Evolutionary conservation across 2,888 invertebrate species (phyloP).

Genomic region (Alsophila aescularia): DNA sequence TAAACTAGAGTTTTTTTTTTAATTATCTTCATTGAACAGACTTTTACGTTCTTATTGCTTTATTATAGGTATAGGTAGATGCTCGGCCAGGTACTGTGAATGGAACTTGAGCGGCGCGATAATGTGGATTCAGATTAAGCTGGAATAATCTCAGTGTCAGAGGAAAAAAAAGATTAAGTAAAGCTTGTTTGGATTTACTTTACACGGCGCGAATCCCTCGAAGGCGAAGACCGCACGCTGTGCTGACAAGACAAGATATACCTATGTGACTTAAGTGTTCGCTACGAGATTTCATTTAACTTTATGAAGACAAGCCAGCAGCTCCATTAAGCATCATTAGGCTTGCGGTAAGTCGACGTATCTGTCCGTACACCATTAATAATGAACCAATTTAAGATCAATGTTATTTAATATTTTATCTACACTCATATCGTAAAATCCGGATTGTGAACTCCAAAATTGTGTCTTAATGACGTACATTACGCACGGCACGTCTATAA

Average conservation of each 20-base stretch:
- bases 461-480: too few relatives aligned
- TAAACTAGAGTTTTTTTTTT: too few relatives aligned
- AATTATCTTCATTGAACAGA: too few relatives aligned
- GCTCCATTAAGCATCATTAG: slow-evolving; percentile 10
- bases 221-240: slow-evolving; percentile 27
- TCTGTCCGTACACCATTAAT: slow-evolving; percentile 4
- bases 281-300: slow-evolving; percentile 22
- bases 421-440: too few relatives aligned
- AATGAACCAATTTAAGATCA: slow-evolving; percentile 4
- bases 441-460: too few relatives aligned
- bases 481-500: too few relatives aligned
- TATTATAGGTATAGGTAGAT: too few relatives aligned
- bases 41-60: too few relatives aligned
- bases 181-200: slow-evolving; percentile 30
- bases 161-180: slow-evolving; percentile 22
- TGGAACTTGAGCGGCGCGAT: slow-evolving; percentile 29
- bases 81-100: slow-evolving; percentile 21
- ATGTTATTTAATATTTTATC: slow-evolving; percentile 9
- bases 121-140: slow-evolving; percentile 28
- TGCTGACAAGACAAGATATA: slow-evolving; percentile 13
- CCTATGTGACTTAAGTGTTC: slow-evolving; percentile 9
- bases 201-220: slow-evolving; percentile 19
- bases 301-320: slow-evolving; percentile 16
- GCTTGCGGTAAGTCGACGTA: slow-evolving; percentile 1
- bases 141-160: slow-evolving; percentile 26